Conservation (phyloP, 2,888 invertebrate species). For the Sipha maydis region DNA sequence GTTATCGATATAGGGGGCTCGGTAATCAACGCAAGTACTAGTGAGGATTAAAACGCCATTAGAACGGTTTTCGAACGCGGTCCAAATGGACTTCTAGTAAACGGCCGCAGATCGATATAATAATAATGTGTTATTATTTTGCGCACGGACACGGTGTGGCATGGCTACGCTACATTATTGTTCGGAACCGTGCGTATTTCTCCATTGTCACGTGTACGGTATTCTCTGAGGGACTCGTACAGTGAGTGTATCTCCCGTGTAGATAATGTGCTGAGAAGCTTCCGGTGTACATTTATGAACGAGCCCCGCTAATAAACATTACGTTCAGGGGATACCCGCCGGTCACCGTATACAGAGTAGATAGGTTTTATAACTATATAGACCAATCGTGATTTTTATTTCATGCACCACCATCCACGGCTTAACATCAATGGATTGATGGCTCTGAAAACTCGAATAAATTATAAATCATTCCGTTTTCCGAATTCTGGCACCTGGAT, state of each 20-base stretch:
- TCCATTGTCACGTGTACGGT: conserved; percentile 17
- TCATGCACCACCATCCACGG: no score
- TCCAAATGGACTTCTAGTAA: neutral
- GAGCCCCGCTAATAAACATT: no score
- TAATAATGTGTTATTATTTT: neutral
- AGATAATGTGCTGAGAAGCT: conserved; percentile 21
- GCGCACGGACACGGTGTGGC: neutral
- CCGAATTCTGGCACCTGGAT: no score
- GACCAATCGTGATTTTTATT: no score
- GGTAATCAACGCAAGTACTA: neutral
- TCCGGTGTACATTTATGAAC: neutral
- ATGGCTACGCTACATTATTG: neutral
- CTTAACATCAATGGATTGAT: no score
- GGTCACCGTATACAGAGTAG: no score
- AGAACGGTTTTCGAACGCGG: neutral
- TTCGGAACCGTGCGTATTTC: neutral
- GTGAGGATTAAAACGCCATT: conserved; percentile 16
- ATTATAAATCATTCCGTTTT: no score
- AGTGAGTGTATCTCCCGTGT: neutral
- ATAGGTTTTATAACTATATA: no score
- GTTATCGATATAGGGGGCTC: neutral
- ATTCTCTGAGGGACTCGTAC: neutral
- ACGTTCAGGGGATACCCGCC: neutral
- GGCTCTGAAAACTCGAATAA: no score
- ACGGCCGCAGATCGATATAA: conserved; percentile 14